A percentile compares a stretch with the other conserved stretches of the same genome.
Evolutionary conservation across 2,113 vertebrate species (phyloP).

Genomic region (Ophthalmolycus amberensis): DNA sequence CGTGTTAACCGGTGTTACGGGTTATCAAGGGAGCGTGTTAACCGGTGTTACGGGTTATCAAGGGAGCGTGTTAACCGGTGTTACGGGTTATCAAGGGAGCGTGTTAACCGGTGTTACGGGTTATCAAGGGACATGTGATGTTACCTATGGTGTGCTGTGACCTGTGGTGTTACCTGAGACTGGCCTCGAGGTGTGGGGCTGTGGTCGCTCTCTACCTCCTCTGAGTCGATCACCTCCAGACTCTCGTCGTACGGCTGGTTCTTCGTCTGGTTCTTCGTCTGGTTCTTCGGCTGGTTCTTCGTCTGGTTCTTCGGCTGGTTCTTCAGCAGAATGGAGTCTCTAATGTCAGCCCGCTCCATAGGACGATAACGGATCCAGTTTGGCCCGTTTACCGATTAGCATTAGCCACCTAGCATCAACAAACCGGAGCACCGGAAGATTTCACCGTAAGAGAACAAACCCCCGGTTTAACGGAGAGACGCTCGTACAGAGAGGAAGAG

Average conservation of each 20-base stretch:
- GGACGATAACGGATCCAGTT: neutral
- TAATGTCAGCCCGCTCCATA: constrained; percentile 55
- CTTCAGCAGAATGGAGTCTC: constrained; percentile 75
- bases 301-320: constrained; percentile 81
- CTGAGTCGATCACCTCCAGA: constrained; percentile 88
- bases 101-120: too few species aligned
- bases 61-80: too few species aligned
- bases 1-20: too few species aligned
- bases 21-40: neutral
- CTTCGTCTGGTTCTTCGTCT: constrained; percentile 77
- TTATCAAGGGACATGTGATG: too few species aligned
- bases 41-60: too few species aligned
- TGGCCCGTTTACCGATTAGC: neutral
- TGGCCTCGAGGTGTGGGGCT: constrained; percentile 72
- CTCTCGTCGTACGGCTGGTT: constrained; percentile 91
- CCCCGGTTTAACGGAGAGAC: too few species aligned
- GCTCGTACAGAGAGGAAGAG: too few species aligned
- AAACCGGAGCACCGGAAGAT: too few species aligned
- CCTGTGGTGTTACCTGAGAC: constrained; percentile 4
- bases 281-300: constrained; percentile 77
- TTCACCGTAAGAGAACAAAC: too few species aligned
- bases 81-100: too few species aligned
- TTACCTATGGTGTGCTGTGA: too few species aligned
- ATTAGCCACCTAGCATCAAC: too few species aligned
- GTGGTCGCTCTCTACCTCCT: constrained; percentile 84